Conservation (phyloP, 2,113 vertebrate species). For the Falco punctatus region DNA sequence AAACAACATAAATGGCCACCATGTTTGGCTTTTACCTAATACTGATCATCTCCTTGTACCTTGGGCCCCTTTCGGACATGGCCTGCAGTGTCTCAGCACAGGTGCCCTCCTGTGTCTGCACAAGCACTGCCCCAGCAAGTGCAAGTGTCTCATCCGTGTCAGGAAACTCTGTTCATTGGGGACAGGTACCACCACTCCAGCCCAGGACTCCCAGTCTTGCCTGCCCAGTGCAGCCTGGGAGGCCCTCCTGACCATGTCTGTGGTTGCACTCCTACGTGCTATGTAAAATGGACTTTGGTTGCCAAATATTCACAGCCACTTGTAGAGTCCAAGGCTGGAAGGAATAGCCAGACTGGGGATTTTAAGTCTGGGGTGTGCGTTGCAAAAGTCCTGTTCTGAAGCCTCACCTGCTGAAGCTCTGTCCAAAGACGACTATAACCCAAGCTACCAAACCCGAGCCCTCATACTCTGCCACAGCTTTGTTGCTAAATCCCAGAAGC, state of each 20-base stretch:
- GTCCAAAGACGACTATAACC: not conserved
- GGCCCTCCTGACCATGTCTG: not conserved
- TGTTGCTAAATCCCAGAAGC: not conserved
- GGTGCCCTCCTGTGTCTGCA: not conserved
- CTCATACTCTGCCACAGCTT: not conserved
- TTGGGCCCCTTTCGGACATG: not conserved
- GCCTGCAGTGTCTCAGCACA: not conserved
- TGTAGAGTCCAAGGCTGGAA: not conserved
- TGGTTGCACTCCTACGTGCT: no score
- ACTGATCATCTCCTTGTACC: not conserved
- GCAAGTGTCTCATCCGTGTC: not conserved
- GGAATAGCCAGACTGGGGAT: not conserved
- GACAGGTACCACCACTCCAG: not conserved
- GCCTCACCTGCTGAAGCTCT: not conserved
- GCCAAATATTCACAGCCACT: not conserved
- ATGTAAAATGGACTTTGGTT: not conserved
- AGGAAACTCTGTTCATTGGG: not conserved
- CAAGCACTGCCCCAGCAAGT: accelerated
- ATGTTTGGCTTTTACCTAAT: not conserved
- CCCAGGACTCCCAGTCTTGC: not conserved
- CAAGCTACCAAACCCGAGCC: not conserved
- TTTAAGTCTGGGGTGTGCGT: not conserved
- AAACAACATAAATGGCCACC: not conserved
- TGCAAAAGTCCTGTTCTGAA: not conserved
- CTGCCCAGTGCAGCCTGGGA: not conserved